A percentile compares a stretch with the other conserved stretches of the same genome.
Evolutionary conservation across 2,113 vertebrate species (phyloP).

Genomic region (Cebus imitator): DNA sequence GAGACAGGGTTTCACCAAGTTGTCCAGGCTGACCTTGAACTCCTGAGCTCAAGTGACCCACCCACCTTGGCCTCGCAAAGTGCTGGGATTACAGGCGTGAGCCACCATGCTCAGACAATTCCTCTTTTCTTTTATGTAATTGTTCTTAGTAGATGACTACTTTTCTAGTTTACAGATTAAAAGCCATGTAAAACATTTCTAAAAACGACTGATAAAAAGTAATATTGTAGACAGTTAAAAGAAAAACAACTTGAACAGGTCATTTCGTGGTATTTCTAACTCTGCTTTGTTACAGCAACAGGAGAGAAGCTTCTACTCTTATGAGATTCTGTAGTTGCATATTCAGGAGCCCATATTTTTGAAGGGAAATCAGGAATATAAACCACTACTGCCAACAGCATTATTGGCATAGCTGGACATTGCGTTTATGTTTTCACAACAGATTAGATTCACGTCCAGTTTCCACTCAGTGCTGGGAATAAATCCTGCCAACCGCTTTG

Average conservation of each 20-base stretch:
- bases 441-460: not conserved
- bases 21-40: too few relatives aligned
- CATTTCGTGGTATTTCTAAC: not conserved
- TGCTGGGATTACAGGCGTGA: too few relatives aligned
- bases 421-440: not conserved
- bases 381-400: not conserved
- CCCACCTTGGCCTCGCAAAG: too few relatives aligned
- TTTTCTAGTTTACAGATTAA: not conserved
- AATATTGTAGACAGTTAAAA: not conserved
- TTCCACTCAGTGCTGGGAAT: slow-evolving; percentile 4
- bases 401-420: not conserved
- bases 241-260: not conserved
- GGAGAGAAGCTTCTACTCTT: not conserved
- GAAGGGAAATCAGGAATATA: not conserved
- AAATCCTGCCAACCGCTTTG: not conserved
- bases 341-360: not conserved
- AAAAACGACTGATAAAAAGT: not conserved
- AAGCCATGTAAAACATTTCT: not conserved
- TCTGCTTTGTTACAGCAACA: not conserved
- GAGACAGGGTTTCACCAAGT: too few relatives aligned
- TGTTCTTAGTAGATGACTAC: not conserved
- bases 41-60: too few relatives aligned
- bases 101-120: not conserved
- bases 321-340: not conserved
- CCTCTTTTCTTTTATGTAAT: not conserved